These are phyloP conservation scores for Lacerta viridis DNA, from an alignment of 2,797 vertebrate species.

Conservation along the genomic window DNA sequence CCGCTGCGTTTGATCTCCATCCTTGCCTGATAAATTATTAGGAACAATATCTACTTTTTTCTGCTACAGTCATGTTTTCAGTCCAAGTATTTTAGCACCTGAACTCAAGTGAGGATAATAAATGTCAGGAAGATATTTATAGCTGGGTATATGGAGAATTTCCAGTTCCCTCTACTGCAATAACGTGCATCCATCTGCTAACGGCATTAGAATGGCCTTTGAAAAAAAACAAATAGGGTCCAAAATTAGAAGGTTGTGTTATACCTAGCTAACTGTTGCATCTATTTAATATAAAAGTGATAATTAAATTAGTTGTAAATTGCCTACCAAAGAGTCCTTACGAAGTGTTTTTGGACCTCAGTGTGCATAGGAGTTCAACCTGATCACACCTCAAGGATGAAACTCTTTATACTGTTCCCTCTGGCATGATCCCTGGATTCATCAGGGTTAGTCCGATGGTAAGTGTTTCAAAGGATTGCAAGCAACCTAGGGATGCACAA, in stretches of 20 bases:
- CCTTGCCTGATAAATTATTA: conserved; percentile 81
- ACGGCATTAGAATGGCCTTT: conserved; percentile 86
- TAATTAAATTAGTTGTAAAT: conserved; percentile 79
- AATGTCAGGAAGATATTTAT: conserved; percentile 96
- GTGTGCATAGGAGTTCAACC: conserved; percentile 66
- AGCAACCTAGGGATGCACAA: too few relatives aligned
- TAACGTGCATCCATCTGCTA: conserved; percentile 94
- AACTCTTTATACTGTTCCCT: conserved; percentile 42
- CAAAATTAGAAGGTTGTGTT: conserved; percentile 84
- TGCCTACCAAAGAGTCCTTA: conserved; percentile 51
- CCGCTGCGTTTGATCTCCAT: conserved; percentile 67
- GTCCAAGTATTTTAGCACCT: conserved; percentile 97
- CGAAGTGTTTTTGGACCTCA: conserved; percentile 53
- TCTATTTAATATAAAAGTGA: conserved; percentile 70
- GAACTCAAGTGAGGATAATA: conserved; percentile 94
- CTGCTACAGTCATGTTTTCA: conserved; percentile 83
- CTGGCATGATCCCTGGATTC: not conserved
- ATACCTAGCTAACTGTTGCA: conserved; percentile 61
- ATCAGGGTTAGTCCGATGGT: not conserved
- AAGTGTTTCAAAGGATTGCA: not conserved
- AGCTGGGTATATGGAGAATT: conserved; percentile 91
- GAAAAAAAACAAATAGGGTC: conserved; percentile 71
- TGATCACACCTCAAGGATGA: conserved; percentile 27
- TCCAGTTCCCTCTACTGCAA: conserved; percentile 90
- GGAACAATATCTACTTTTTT: conserved; percentile 75